Percentiles rank a stretch among this genome's conserved stretches.
phyloP scores from a whole-genome alignment of 2,797 vertebrate genomes.

The Myoxocephalus aenaeus region DNA sequence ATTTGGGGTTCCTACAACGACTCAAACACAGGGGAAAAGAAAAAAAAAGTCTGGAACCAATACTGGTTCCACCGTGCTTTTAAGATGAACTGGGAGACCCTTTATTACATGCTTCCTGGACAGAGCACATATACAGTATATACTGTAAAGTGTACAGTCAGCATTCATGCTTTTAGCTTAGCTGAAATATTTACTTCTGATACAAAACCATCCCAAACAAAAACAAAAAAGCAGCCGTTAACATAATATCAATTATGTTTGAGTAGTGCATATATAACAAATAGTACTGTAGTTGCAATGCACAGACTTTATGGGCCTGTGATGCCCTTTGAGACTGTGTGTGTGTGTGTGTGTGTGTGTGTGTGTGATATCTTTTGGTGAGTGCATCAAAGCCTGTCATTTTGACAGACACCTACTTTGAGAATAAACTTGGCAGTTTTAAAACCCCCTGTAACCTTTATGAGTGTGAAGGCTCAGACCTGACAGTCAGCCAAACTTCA shows the following conservation, averaged over 20 bases:
- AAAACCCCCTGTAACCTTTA: slow-evolving; percentile 66
- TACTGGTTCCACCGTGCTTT: too few species aligned
- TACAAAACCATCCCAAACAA: neutral
- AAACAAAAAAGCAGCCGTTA: neutral
- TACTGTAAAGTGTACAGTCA: neutral
- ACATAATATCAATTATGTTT: neutral
- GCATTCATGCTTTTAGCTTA: slow-evolving; percentile 12
- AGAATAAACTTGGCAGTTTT: slow-evolving; percentile 62
- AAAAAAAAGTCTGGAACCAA: too few species aligned
- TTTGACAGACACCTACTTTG: slow-evolving; percentile 69
- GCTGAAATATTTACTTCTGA: slow-evolving; percentile 5
- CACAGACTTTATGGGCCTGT: too few species aligned
- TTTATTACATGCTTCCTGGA: slow-evolving; percentile 14
- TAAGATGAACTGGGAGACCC: slow-evolving; percentile 25
- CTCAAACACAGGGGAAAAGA: too few species aligned
- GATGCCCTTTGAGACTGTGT: neutral
- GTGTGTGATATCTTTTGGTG: neutral
- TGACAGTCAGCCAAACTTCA: slow-evolving; percentile 61
- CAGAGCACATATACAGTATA: neutral
- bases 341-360: slow-evolving; percentile 6
- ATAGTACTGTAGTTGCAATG: too few species aligned
- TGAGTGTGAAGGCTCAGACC: slow-evolving; percentile 59
- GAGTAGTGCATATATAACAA: neutral
- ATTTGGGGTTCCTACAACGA: too few species aligned
- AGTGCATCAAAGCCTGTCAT: slow-evolving; percentile 53